A percentile compares a stretch with the other conserved stretches of the same genome.
Conservation (phyloP, 2,888 invertebrate species). For the Dromius quadrimaculatus region DNA sequence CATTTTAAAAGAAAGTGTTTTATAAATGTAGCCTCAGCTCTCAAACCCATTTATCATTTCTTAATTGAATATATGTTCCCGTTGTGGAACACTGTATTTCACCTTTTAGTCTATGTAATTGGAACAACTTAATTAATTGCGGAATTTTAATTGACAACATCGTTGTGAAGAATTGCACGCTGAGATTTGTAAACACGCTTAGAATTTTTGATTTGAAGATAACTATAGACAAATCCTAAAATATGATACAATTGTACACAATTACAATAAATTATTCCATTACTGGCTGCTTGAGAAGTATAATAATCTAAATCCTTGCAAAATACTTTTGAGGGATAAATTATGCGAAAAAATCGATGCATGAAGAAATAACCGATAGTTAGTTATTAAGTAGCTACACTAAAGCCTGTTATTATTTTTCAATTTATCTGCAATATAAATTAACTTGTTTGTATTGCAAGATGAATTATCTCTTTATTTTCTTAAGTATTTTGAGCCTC, state of each 20-base stretch:
- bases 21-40: conserved; percentile 39
- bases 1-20: conserved; percentile 46
- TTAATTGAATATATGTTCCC: conserved; percentile 50
- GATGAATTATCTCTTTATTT: conserved; percentile 36
- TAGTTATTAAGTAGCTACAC: conserved; percentile 30
- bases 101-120: conserved; percentile 50
- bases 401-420: conserved; percentile 32
- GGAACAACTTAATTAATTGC: conserved; percentile 52
- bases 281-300: too few species aligned
- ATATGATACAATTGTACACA: too few species aligned
- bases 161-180: conserved; percentile 45
- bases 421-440: conserved; percentile 21
- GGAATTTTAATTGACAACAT: conserved; percentile 52
- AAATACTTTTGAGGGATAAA: conserved; percentile 15
- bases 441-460: conserved; percentile 18
- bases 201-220: too few species aligned
- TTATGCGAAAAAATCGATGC: conserved; percentile 11
- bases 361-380: conserved; percentile 4
- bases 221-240: too few species aligned
- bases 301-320: too few species aligned
- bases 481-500: background rate
- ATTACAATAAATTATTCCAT: too few species aligned
- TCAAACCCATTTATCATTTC: conserved; percentile 47
- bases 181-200: conserved; percentile 23
- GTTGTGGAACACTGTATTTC: conserved; percentile 43